These are phyloP conservation scores for Artibeus lituratus DNA, from an alignment of 2,797 vertebrate species.

Conservation along the genomic window DNA sequence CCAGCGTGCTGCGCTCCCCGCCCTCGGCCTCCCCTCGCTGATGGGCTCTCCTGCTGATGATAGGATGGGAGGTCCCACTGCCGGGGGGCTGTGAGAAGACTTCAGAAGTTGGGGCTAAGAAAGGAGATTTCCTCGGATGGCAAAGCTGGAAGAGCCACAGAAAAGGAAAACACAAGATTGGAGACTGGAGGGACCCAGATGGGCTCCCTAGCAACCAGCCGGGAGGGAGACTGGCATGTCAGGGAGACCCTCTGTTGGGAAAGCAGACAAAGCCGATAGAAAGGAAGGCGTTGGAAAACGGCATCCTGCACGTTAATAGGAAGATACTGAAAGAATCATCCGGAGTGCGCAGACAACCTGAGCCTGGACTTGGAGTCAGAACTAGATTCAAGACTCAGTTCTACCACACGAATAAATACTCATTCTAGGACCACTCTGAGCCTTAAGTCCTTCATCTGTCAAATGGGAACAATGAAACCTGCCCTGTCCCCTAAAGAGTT, in stretches of 20 bases:
- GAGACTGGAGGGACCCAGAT: background rate
- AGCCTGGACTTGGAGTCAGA: background rate
- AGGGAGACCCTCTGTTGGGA: conserved; percentile 30
- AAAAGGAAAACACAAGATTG: background rate
- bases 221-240: background rate
- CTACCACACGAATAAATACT: background rate
- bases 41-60: conserved; percentile 56
- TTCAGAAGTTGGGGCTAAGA: background rate
- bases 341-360: background rate
- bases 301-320: background rate
- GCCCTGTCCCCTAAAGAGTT: background rate
- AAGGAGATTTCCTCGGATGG: background rate
- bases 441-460: background rate
- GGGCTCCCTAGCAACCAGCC: background rate
- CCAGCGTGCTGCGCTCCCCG: conserved; percentile 46
- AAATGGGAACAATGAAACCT: conserved; percentile 39
- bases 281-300: background rate
- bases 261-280: background rate
- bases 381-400: background rate
- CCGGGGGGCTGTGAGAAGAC: conserved; percentile 14
- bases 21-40: conserved; percentile 55
- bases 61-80: conserved; percentile 47
- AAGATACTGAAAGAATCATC: background rate
- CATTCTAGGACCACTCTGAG: background rate
- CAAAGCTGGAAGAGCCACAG: background rate